Evolutionary conservation across 2,113 vertebrate species (phyloP).

Genomic region (Burhinus oedicnemus): DNA sequence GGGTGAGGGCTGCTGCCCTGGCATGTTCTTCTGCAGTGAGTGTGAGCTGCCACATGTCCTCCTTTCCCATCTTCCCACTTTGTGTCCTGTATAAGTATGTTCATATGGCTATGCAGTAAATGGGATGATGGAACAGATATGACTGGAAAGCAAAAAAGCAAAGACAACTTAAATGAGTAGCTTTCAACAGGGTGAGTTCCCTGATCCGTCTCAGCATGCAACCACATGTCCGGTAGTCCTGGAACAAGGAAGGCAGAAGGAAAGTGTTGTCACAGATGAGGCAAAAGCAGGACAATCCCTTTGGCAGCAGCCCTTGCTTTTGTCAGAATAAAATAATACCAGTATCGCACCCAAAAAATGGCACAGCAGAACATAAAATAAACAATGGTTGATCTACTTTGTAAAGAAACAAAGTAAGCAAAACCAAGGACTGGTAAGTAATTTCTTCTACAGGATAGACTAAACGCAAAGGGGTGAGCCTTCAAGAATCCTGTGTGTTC

Average conservation of each 20-base stretch:
- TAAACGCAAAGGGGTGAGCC: not conserved
- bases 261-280: not conserved
- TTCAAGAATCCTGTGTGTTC: not conserved
- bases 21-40: not conserved
- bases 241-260: not conserved
- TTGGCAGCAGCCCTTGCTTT: not conserved
- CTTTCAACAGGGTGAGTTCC: not conserved
- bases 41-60: not conserved
- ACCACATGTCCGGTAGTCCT: not conserved
- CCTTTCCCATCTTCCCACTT: not conserved
- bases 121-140: not conserved
- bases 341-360: not conserved
- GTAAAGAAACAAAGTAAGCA: not conserved
- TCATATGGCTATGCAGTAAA: not conserved
- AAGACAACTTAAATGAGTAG: not conserved
- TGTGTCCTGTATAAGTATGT: not conserved
- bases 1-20: not conserved
- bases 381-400: not conserved
- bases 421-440: not conserved
- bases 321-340: not conserved
- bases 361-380: not conserved
- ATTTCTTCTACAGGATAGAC: not conserved
- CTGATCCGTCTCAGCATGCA: not conserved
- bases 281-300: not conserved
- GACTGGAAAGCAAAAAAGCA: not conserved